These are phyloP conservation scores for Trachelus troglodyta DNA, from an alignment of 2,888 invertebrate genomes.

Conservation along the genomic window DNA sequence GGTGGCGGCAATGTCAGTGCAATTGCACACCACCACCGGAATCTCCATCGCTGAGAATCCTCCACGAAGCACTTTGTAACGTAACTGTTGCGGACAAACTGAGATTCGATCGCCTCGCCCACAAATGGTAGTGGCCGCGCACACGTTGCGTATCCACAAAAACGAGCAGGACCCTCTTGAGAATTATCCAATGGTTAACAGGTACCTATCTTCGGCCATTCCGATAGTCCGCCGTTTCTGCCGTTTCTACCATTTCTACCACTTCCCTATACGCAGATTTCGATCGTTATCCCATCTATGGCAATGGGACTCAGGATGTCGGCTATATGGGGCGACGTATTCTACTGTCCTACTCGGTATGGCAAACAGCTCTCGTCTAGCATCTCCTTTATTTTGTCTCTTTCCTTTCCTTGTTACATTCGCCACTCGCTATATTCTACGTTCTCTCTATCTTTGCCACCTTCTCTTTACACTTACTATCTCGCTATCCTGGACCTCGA, in stretches of 20 bases:
- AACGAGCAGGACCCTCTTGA: not conserved
- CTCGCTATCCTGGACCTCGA: too few relatives aligned
- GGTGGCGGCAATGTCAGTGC: not conserved
- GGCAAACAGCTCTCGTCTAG: too few relatives aligned
- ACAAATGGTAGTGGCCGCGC: constrained; percentile 41
- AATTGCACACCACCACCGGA: not conserved
- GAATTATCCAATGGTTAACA: constrained; percentile 14
- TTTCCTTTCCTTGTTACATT: too few relatives aligned
- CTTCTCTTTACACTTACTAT: too few relatives aligned
- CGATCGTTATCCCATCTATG: constrained; percentile 52
- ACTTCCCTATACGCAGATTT: constrained; percentile 21
- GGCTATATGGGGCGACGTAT: not conserved
- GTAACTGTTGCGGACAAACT: constrained; percentile 8
- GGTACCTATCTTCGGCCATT: not conserved
- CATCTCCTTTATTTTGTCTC: too few relatives aligned
- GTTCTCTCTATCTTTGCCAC: too few relatives aligned
- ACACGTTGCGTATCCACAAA: constrained; percentile 15
- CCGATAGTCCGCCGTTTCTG: not conserved
- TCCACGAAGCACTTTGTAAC: not conserved
- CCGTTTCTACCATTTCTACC: not conserved
- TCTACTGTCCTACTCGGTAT: too few relatives aligned
- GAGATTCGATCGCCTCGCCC: constrained; percentile 41
- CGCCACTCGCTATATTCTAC: too few relatives aligned
- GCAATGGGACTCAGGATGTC: constrained; percentile 12
- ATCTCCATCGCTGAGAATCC: not conserved